Percentiles rank a stretch among this genome's conserved stretches.
phyloP scores from a whole-genome alignment of 2,797 vertebrate genomes.

The Caiman crocodilus region DNA sequence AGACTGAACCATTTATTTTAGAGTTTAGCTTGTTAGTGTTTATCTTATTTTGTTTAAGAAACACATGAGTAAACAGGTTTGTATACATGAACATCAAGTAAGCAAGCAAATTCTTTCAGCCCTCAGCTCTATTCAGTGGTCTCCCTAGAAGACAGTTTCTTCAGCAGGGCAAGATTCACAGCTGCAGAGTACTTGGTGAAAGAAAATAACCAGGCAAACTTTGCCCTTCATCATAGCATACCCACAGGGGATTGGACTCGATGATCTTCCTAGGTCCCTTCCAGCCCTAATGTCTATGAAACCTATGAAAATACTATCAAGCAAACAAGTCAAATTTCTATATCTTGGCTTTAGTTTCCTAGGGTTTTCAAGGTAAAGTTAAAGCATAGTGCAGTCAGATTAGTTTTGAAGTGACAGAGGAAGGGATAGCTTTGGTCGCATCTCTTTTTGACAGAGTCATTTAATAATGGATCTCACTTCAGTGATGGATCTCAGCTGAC shows the following conservation, averaged over 20 bases:
- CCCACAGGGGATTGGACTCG: too few species aligned
- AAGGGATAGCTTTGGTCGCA: conserved; percentile 41
- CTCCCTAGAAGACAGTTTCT: neutral
- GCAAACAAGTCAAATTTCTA: conserved; percentile 37
- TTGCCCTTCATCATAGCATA: neutral
- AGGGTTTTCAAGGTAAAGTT: conserved; percentile 29
- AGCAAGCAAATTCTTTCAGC: neutral
- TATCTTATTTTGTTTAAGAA: neutral
- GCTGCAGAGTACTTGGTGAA: neutral
- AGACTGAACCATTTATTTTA: too few species aligned
- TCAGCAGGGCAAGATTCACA: neutral
- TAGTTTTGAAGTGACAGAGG: conserved; percentile 47
- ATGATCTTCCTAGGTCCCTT: too few species aligned
- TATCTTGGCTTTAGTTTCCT: conserved; percentile 40
- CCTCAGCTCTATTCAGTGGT: neutral
- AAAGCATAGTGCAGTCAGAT: neutral
- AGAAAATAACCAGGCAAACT: too few species aligned
- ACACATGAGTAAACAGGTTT: neutral
- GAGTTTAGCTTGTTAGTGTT: neutral
- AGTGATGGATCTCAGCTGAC: conserved; percentile 10
- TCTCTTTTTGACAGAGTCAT: conserved; percentile 5
- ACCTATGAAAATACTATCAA: neutral
- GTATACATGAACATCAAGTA: neutral
- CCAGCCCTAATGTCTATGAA: too few species aligned
- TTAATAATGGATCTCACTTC: conserved; percentile 29